Base-by-base conservation (phyloP, 2,888 invertebrate genomes). In the Zygogramma bicolorata region DNA sequence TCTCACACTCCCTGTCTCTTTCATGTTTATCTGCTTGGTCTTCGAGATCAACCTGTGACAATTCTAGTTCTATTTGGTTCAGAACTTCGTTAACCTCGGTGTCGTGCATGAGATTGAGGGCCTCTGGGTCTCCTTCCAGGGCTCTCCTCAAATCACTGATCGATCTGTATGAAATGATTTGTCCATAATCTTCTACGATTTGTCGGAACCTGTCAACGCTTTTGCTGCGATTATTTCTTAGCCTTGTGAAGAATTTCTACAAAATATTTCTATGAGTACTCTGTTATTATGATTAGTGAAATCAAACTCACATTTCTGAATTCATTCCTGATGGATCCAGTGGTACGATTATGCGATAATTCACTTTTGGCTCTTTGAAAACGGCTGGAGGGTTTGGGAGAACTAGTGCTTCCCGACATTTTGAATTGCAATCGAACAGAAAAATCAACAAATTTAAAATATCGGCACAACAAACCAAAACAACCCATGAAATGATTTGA, bases 71-170 rank as follows among this genome's bases (percentile, higher is more conserved):
- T 10, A 84, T 77, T 73, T 82, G 77, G 38, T 76, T 70, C 20
- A 84, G 67, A 5, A 84, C 53, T 13, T 79, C 74, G 20, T 77
- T 73, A 1, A 84, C 77, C 65, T 83, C 82, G 8, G 81, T 77
- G 13, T 77, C 71, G 60, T 78, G 70, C 59, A 83, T 72, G 27
- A 82, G 61, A 29, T 74, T 75, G 27, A 73, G 68, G 4, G 80
- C 75, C 68, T 79, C 79, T 34, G 68, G 68, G 72, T 78, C 79
- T 49, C 65, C 58, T 20, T 75, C 70, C 42, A 81, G 72, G 57
- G 71, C 73, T 73, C 70, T 76, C 34, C 74, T 73, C 18, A 79
- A 46, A 68, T 77, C 79, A 57, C 38, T 73, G 29, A 79, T 65
- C 31, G 74, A 79, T 25, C 53, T 74, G 57, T 75, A 78, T 8